Evolutionary conservation across 2,888 invertebrate species (phyloP).

Genomic region (Acholoe squamosa): DNA sequence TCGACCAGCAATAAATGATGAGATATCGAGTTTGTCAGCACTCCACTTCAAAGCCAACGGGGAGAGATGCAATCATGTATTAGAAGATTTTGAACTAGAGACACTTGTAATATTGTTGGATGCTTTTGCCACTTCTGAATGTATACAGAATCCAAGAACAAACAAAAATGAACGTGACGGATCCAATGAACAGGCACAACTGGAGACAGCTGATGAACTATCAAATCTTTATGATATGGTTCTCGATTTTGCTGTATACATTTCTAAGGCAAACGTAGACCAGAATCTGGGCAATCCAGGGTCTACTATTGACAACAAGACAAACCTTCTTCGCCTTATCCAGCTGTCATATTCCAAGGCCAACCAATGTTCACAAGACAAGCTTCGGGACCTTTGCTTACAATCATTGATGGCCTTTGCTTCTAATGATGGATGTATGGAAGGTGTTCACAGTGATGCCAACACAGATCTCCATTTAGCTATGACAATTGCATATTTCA

Average conservation of each 20-base stretch:
- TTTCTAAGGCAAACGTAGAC: neutral
- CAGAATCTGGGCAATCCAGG: neutral
- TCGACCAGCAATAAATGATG: neutral
- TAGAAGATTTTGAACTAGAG: slow-evolving; percentile 6
- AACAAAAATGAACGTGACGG: too few relatives aligned
- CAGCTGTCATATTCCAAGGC: neutral
- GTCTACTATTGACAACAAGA: neutral
- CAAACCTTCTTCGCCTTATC: neutral
- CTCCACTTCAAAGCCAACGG: neutral
- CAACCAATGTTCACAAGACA: neutral
- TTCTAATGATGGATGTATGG: neutral
- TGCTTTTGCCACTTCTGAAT: neutral
- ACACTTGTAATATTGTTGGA: neutral
- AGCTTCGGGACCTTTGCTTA: neutral
- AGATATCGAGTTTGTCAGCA: neutral
- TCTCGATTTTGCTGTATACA: neutral
- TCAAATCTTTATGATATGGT: neutral
- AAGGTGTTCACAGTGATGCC: neutral
- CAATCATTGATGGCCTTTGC: neutral
- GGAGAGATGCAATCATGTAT: neutral
- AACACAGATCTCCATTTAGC: neutral
- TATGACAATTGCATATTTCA: neutral
- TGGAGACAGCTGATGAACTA: too few relatives aligned
- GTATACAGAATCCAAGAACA: too few relatives aligned
- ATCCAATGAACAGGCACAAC: too few relatives aligned